Evolutionary conservation across 2,113 vertebrate genomes (phyloP), one percentile per base, ranked within the genome.

Genomic region (Sinocyclocheilus anophthalmus): DNA sequence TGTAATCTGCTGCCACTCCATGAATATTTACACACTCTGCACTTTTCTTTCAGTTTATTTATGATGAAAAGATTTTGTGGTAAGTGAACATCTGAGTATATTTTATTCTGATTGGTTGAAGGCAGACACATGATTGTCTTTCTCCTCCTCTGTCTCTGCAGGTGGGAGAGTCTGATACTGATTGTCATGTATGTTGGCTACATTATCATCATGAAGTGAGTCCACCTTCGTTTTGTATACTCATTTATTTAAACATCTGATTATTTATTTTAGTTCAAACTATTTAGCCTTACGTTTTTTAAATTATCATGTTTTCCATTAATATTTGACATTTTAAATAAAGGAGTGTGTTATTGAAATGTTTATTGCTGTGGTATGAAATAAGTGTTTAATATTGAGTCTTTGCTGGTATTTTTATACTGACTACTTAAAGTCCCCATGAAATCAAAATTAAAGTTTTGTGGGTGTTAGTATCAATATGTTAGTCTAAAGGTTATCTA

Each of bases 121-220:
- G 0, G 20, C 22, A 82, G 53, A 39, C 18, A 72, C 30, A 22
- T 83, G 13, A 70, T 48, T 42, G 67, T 30, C 30, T 59, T 37
- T 75, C 16, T 14, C 8, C 30, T 94, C 86, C 93, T 91, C 20
- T 90, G 39, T 85, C 14, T 79, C 30, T 84, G 82, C 92, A 97
- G 96, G 96, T 97, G 96, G 96, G 96, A 97, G 92, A 96, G 96
- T 92, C 93, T 97, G 91, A 86, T 97, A 81, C 95, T 97, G 86
- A 95, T 97, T 90, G 0, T 97, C 87, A 92, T 97, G 94, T 97
- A 97, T 81, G 89, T 90, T 48, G 95, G 96, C 89, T 97, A 97
- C 91, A 97, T 97, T 88, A 92, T 97, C 69, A 96, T 96, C 81
- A 97, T 97, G 96, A 97, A 97, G 96, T 97, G 94, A 97, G 96